phyloP scores from a whole-genome alignment of 2,888 invertebrate species.

The Willowsia nigromaculata region DNA sequence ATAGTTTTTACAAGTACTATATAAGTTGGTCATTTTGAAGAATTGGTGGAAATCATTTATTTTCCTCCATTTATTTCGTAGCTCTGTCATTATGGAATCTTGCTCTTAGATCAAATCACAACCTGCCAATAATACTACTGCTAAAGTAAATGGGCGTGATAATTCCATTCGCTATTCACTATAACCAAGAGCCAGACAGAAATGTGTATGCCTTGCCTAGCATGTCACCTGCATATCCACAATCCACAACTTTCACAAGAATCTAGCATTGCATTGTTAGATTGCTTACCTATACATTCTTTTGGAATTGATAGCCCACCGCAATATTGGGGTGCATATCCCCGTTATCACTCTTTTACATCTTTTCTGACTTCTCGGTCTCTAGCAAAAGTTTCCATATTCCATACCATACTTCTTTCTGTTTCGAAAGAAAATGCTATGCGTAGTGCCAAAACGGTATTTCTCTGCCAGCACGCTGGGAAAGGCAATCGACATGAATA shows the following conservation, averaged over 20 bases:
- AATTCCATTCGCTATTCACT: conserved; percentile 54
- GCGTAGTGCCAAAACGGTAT: conserved; percentile 5
- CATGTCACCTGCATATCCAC: conserved; percentile 26
- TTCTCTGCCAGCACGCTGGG: neutral
- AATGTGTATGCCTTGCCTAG: no score
- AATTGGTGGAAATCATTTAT: conserved; percentile 43
- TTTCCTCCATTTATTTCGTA: conserved; percentile 15
- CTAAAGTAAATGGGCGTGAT: conserved; percentile 50
- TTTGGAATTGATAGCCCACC: neutral
- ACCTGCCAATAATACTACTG: neutral
- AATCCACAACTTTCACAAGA: neutral
- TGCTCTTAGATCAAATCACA: conserved; percentile 54
- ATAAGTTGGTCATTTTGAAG: neutral
- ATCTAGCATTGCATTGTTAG: neutral
- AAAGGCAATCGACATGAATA: conserved; percentile 11
- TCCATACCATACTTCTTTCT: neutral
- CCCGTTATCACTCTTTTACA: neutral
- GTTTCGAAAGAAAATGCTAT: neutral
- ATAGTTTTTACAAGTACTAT: no score
- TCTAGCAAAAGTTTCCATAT: neutral
- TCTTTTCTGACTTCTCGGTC: neutral
- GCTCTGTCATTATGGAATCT: conserved; percentile 5
- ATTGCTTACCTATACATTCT: neutral
- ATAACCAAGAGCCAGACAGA: no score
- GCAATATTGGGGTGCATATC: neutral